phyloP scores from a whole-genome alignment of 2,113 vertebrate genomes.

The Dromaius novaehollandiae region DNA sequence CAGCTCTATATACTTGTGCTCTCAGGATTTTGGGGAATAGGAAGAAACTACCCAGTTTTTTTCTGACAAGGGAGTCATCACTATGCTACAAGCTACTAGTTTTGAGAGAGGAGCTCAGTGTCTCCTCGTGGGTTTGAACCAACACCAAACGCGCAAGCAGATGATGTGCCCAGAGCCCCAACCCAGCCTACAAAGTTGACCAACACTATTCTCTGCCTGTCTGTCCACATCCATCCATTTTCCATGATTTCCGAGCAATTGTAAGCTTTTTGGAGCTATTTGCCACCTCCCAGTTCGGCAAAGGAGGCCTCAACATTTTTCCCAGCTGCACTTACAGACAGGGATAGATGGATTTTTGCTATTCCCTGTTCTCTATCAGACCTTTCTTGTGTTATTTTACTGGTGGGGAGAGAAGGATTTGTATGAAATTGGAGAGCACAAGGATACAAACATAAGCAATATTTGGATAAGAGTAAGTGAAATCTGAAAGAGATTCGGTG shows the following conservation, averaged over 20 bases:
- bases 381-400: not conserved
- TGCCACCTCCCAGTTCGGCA: not conserved
- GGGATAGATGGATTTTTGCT: not conserved
- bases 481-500: not conserved
- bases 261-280: not conserved
- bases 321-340: fast-evolving
- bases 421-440: not conserved
- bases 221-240: not conserved
- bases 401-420: not conserved
- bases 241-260: not conserved
- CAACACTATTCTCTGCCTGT: fast-evolving
- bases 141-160: not conserved
- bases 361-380: not conserved
- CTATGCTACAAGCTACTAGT: not conserved
- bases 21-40: not conserved
- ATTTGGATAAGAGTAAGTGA: not conserved
- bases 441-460: not conserved
- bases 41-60: not conserved
- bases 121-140: not conserved
- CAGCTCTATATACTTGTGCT: not conserved
- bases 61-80: not conserved
- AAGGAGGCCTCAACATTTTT: not conserved
- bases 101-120: not conserved
- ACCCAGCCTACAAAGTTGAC: not conserved
- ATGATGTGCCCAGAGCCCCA: not conserved